phyloP scores from a whole-genome alignment of 2,888 invertebrate species.

The Axea sp. region DNA sequence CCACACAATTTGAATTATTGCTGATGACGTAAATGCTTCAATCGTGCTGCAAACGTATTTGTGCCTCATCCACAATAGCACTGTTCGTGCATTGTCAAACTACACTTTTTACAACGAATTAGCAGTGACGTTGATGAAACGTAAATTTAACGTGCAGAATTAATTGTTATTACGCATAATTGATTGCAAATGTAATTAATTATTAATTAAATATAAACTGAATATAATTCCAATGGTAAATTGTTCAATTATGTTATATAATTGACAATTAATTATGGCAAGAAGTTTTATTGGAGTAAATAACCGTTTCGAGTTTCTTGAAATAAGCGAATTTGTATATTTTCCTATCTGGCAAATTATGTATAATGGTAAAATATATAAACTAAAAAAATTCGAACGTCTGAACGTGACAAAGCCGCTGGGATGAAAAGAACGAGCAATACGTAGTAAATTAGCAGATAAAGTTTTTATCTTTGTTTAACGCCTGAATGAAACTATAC shows the following conservation, averaged over 20 bases:
- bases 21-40: constrained; percentile 19
- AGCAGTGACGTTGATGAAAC: neutral
- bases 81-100: neutral
- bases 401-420: constrained; percentile 13
- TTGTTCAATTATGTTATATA: neutral
- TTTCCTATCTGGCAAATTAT: constrained; percentile 1
- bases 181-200: no score
- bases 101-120: neutral
- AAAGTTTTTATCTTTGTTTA: constrained; percentile 18
- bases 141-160: no score
- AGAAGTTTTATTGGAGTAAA: neutral
- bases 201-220: neutral
- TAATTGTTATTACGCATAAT: no score
- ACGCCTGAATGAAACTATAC: constrained; percentile 25
- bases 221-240: constrained; percentile 1
- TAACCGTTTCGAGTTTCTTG: no score
- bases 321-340: neutral
- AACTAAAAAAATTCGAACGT: constrained; percentile 21
- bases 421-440: constrained; percentile 20
- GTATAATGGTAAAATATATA: constrained; percentile 4
- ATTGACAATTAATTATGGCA: constrained; percentile 4
- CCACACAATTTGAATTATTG: constrained; percentile 37
- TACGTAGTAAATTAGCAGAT: constrained; percentile 28
- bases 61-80: neutral
- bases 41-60: constrained; percentile 2